Percentiles rank a stretch among this genome's conserved stretches.
These are phyloP conservation scores for Tor tambroides DNA, from an alignment of 2,113 vertebrate species.

Conservation along the genomic window DNA sequence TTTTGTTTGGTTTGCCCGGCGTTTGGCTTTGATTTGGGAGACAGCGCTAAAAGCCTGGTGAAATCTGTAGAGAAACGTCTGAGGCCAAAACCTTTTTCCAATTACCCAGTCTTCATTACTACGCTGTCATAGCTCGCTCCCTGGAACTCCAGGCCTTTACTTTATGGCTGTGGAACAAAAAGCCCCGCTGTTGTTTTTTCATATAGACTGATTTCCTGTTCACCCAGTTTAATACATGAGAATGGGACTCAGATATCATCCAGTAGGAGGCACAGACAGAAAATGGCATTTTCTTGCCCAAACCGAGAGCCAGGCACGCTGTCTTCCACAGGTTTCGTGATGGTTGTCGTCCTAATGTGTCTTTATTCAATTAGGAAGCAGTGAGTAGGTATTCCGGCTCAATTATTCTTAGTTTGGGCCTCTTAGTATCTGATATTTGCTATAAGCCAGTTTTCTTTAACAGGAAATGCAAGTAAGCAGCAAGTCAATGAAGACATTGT, in stretches of 20 bases:
- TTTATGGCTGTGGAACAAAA: constrained; percentile 69
- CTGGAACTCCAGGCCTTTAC: constrained; percentile 63
- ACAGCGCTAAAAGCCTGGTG: constrained; percentile 61
- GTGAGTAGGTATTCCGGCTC: constrained; percentile 23
- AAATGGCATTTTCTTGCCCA: constrained; percentile 41
- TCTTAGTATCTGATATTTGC: constrained; percentile 26
- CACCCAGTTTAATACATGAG: constrained; percentile 54
- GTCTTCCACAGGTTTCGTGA: constrained; percentile 22
- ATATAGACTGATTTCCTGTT: constrained; percentile 64
- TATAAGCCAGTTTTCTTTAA: constrained; percentile 10
- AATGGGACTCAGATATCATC: constrained; percentile 52
- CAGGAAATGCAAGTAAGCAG: constrained; percentile 32
- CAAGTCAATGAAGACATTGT: not conserved
- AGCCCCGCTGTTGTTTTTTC: constrained; percentile 67
- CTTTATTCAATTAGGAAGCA: constrained; percentile 56
- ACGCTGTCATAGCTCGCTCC: constrained; percentile 70
- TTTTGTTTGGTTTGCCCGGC: constrained; percentile 72
- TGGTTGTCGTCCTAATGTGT: constrained; percentile 47
- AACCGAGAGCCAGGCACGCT: constrained; percentile 5
- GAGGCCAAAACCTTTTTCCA: constrained; percentile 76
- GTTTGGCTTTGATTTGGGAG: constrained; percentile 78
- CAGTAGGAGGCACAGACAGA: constrained; percentile 59
- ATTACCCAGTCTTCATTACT: constrained; percentile 75
- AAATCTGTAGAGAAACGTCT: constrained; percentile 62
- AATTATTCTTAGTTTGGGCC: constrained; percentile 39